A percentile compares a stretch with the other conserved stretches of the same genome.
Evolutionary conservation across 1,140 invertebrate species (phyloP).

Genomic region (Magallana ariakensis): DNA sequence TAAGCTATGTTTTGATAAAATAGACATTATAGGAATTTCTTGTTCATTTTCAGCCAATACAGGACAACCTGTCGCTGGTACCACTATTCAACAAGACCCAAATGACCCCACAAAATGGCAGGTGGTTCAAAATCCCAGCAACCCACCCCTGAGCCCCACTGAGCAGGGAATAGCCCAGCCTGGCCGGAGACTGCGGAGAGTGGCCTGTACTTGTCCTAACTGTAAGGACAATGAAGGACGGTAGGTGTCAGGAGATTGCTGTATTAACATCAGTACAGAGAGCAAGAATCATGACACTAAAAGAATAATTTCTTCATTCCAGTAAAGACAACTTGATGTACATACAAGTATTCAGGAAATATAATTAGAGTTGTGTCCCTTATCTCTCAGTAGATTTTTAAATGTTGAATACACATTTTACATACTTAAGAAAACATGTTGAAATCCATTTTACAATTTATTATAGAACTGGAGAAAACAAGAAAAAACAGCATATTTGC

Average conservation of each 20-base stretch:
- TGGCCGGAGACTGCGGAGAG: constrained; percentile 84
- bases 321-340: neutral
- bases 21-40: no score
- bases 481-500: constrained; percentile 93
- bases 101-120: constrained; percentile 87
- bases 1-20: no score
- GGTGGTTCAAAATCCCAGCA: constrained; percentile 81
- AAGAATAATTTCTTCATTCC: no score
- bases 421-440: no score
- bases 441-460: no score
- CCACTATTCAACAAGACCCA: constrained; percentile 82
- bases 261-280: no score
- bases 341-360: neutral
- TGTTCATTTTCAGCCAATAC: constrained; percentile 28
- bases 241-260: constrained; percentile 28
- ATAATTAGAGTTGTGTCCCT: no score
- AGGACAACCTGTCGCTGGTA: constrained; percentile 47
- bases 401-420: no score
- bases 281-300: no score
- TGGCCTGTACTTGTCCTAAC: constrained; percentile 98
- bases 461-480: constrained; percentile 67
- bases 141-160: constrained; percentile 62
- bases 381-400: no score
- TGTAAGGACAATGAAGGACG: constrained; percentile 87
- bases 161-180: constrained; percentile 58